Conservation (phyloP, 1,140 invertebrate genomes). For the Drosophila tristis region DNA sequence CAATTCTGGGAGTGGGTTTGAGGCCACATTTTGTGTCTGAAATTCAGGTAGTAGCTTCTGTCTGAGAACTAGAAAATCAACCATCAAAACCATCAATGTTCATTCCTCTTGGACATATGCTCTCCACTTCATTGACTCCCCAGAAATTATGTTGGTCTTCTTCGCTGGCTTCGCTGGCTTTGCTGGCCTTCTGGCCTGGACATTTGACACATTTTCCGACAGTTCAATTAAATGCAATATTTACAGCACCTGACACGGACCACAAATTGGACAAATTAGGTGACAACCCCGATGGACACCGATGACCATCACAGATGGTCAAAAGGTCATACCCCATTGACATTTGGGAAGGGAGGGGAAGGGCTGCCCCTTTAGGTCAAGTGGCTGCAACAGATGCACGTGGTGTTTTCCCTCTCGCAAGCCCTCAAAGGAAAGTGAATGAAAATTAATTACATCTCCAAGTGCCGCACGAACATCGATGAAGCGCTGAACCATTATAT, state of each 20-base stretch:
- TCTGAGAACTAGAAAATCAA: neutral
- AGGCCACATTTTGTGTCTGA: too few relatives aligned
- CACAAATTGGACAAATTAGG: constrained; percentile 74
- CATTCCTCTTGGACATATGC: neutral
- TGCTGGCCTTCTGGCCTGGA: constrained; percentile 6
- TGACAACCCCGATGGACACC: constrained; percentile 33
- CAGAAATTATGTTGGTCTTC: constrained; percentile 38
- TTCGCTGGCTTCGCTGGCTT: neutral
- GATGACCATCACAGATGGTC: constrained; percentile 41
- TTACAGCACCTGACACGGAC: constrained; percentile 73
- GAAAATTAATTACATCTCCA: constrained; percentile 64
- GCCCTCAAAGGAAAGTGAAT: constrained; percentile 40
- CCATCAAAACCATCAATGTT: too few relatives aligned
- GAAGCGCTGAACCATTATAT: neutral
- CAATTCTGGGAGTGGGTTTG: too few relatives aligned
- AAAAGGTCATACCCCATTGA: constrained; percentile 17
- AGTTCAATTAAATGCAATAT: constrained; percentile 80
- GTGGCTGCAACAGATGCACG: constrained; percentile 46
- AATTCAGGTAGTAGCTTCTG: neutral
- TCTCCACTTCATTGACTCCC: constrained; percentile 41
- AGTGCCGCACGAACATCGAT: constrained; percentile 27
- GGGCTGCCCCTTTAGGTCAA: constrained; percentile 42
- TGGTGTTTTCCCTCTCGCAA: neutral
- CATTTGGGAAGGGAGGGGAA: too few relatives aligned
- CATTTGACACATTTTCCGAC: constrained; percentile 39